Percentiles rank a stretch among this genome's conserved stretches.
These are phyloP conservation scores for Doryteuthis pealeii DNA, from an alignment of 1,140 invertebrate genomes.

Conservation along the genomic window DNA sequence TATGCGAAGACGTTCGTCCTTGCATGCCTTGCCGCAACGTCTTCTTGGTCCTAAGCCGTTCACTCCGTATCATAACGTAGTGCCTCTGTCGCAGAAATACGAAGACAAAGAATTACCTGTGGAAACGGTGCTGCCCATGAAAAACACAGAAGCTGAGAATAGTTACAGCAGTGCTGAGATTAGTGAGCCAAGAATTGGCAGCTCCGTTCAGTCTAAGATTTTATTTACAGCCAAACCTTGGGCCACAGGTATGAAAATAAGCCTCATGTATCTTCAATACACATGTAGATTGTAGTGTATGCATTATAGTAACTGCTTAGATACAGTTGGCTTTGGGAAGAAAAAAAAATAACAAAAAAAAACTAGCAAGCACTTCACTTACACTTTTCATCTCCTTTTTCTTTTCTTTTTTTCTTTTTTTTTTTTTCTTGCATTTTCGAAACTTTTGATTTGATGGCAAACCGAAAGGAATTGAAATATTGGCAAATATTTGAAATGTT, in stretches of 20 bases:
- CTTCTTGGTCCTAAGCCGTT: conserved; percentile 45
- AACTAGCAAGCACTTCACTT: no score
- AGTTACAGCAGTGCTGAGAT: background rate
- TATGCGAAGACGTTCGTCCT: background rate
- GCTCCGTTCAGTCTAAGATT: background rate
- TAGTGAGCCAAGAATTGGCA: background rate
- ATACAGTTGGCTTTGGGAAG: no score
- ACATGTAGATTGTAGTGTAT: no score
- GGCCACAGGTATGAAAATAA: background rate
- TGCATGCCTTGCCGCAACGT: conserved; percentile 27
- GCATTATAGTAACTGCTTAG: no score
- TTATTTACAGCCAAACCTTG: background rate
- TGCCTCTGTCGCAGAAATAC: conserved; percentile 19
- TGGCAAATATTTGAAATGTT: no score
- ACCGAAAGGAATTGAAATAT: no score
- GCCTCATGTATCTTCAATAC: no score
- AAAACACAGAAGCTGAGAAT: background rate
- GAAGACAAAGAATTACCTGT: conserved; percentile 32
- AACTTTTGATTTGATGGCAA: no score
- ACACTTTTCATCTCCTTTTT: no score
- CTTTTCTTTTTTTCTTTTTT: no score
- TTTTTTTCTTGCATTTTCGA: no score
- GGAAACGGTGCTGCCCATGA: conserved; percentile 13
- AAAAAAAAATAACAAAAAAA: no score
- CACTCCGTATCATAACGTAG: conserved; percentile 31